Conservation (phyloP, 2,113 vertebrate genomes). For the Gobiocypris rarus region DNA sequence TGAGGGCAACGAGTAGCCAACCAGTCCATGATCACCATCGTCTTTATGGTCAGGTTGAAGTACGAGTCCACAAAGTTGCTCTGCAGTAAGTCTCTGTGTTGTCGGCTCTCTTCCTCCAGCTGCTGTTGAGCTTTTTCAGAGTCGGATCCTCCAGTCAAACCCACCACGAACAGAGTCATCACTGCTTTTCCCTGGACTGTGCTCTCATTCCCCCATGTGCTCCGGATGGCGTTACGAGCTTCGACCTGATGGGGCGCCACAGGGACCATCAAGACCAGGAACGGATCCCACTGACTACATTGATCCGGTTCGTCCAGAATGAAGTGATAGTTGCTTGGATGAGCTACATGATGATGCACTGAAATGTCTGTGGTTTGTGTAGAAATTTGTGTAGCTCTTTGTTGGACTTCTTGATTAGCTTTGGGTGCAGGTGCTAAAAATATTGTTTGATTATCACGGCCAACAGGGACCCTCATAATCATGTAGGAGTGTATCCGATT, state of each 20-base stretch:
- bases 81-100: constrained; percentile 77
- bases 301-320: constrained; percentile 69
- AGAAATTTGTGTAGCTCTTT: background rate
- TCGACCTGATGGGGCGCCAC: constrained; percentile 59
- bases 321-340: constrained; percentile 73
- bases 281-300: constrained; percentile 64
- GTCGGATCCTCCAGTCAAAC: constrained; percentile 6
- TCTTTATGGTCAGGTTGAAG: constrained; percentile 80
- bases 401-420: background rate
- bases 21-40: constrained; percentile 83
- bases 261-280: constrained; percentile 78
- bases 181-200: constrained; percentile 67
- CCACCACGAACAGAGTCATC: constrained; percentile 71
- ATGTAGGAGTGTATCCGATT: background rate
- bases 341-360: constrained; percentile 53
- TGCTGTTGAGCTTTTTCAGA: background rate
- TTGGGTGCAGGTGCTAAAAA: background rate
- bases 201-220: constrained; percentile 73
- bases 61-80: constrained; percentile 76
- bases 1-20: constrained; percentile 71
- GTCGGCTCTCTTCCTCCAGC: constrained; percentile 68
- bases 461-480: background rate
- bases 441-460: background rate
- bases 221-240: constrained; percentile 69
- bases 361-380: background rate